These are phyloP conservation scores for Galeruca laticollis DNA, from an alignment of 2,888 invertebrate species.

Conservation along the genomic window DNA sequence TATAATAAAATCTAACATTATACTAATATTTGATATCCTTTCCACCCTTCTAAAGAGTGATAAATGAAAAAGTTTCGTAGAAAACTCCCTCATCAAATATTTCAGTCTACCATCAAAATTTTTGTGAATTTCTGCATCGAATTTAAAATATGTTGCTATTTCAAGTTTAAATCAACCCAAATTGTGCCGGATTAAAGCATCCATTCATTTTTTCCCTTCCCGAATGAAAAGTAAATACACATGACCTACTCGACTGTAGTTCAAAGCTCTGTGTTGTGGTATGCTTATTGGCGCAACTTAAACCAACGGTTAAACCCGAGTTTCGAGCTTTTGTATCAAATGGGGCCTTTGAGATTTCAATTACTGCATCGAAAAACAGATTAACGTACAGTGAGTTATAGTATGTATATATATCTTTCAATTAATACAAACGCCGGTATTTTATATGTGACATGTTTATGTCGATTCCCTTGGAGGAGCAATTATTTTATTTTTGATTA, in stretches of 20 bases:
- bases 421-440: neutral
- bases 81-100: too few species aligned
- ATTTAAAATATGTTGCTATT: too few species aligned
- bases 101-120: too few species aligned
- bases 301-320: slow-evolving; percentile 14
- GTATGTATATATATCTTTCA: slow-evolving; percentile 12
- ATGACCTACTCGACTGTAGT: neutral
- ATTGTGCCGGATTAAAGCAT: neutral
- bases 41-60: too few species aligned
- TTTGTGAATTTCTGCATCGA: too few species aligned
- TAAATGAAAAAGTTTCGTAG: too few species aligned
- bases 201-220: neutral
- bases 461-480: neutral
- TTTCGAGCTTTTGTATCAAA: slow-evolving; percentile 21
- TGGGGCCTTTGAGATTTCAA: slow-evolving; percentile 33
- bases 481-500: neutral
- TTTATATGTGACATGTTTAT: neutral
- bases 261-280: slow-evolving; percentile 11
- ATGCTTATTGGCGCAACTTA: slow-evolving; percentile 8
- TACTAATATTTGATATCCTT: too few species aligned
- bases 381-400: slow-evolving; percentile 16
- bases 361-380: slow-evolving; percentile 29
- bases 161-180: neutral
- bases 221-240: slow-evolving; percentile 17
- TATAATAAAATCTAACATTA: too few species aligned